Percentiles rank a stretch among this genome's conserved stretches.
Evolutionary conservation across 2,888 invertebrate genomes (phyloP).

Genomic region (Eupithecia tripunctaria): DNA sequence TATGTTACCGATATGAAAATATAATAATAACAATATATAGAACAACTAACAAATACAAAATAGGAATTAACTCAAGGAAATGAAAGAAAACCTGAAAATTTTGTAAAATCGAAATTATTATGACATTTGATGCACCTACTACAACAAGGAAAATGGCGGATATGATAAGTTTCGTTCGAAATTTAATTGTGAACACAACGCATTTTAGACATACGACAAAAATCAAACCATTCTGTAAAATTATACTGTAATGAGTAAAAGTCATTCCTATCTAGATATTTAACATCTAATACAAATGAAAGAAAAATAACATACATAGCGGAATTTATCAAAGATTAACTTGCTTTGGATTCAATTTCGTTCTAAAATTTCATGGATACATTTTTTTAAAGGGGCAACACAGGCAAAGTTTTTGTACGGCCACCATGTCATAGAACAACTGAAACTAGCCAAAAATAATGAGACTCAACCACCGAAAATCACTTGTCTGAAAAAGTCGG

Average conservation of each 20-base stretch:
- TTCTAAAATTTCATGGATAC: neutral
- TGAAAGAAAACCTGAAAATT: conserved; percentile 75
- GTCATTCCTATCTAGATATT: no score
- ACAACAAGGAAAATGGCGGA: conserved; percentile 84
- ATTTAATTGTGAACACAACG: no score
- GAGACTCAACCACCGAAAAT: neutral
- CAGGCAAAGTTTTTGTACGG: neutral
- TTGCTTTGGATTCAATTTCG: neutral
- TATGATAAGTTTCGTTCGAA: conserved; percentile 52
- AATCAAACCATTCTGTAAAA: no score
- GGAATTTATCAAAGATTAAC: no score
- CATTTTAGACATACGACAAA: no score
- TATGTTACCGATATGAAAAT: conserved; percentile 55
- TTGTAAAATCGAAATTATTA: conserved; percentile 80
- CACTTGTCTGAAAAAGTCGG: neutral
- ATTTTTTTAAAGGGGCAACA: neutral
- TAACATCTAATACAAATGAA: no score
- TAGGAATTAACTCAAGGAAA: conserved; percentile 72
- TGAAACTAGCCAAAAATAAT: neutral
- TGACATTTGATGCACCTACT: conserved; percentile 85
- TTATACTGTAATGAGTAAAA: no score
- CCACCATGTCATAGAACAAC: neutral
- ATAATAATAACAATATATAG: conserved; percentile 57
- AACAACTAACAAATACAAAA: conserved; percentile 58
- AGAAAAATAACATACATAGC: neutral